These are phyloP conservation scores for Heterotis niloticus DNA, from an alignment of 2,113 vertebrate genomes.

Conservation along the genomic window DNA sequence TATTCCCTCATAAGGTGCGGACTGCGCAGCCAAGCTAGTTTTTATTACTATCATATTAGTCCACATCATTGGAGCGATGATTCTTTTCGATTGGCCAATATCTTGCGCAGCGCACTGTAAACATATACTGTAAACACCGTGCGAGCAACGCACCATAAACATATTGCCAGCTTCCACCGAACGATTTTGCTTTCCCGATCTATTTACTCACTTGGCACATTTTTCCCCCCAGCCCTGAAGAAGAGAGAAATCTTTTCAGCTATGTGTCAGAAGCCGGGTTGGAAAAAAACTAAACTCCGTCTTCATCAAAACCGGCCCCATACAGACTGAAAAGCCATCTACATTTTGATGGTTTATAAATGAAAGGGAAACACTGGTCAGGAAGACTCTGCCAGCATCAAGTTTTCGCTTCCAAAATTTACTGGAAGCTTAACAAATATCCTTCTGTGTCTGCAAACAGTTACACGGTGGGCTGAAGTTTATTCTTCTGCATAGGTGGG, in stretches of 20 bases:
- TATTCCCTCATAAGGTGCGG: too few relatives aligned
- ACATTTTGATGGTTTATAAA: conserved; percentile 26
- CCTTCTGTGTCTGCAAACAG: conserved; percentile 53
- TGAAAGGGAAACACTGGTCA: conserved; percentile 51
- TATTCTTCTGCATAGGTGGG: conserved; percentile 40
- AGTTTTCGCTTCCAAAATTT: conserved; percentile 54
- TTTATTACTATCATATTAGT: too few relatives aligned
- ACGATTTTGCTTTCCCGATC: too few relatives aligned
- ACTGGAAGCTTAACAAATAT: conserved; percentile 56
- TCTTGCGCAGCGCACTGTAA: too few relatives aligned
- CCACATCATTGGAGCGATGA: too few relatives aligned
- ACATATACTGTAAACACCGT: too few relatives aligned
- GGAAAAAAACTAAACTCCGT: conserved; percentile 2
- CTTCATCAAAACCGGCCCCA: conserved; percentile 28
- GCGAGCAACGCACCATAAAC: too few relatives aligned
- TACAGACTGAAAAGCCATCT: conserved; percentile 55
- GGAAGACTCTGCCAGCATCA: conserved; percentile 46
- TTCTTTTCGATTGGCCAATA: too few relatives aligned
- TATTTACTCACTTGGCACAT: too few relatives aligned
- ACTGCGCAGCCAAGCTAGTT: too few relatives aligned
- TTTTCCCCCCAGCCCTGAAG: too few relatives aligned
- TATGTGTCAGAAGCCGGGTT: background rate
- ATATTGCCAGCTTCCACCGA: too few relatives aligned
- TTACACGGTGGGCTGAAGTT: conserved; percentile 52
- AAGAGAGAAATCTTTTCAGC: background rate